These are phyloP conservation scores for Esox masquinongy DNA, from an alignment of 2,797 vertebrate species.

Conservation along the genomic window DNA sequence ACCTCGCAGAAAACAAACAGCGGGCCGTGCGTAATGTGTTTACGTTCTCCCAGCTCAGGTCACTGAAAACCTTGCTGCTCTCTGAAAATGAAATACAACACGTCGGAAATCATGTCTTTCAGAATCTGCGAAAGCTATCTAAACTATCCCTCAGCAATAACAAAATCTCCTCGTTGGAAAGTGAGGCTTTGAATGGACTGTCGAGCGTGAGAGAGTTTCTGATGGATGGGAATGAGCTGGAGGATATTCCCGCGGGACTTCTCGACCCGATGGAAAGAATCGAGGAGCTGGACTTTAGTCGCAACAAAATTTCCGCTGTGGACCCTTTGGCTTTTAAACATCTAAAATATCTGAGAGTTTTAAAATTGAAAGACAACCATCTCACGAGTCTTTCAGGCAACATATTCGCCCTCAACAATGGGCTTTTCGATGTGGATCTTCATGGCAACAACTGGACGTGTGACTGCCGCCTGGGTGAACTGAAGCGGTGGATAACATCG, in stretches of 20 bases:
- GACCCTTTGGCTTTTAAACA: conserved; percentile 76
- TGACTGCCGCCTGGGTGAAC: conserved; percentile 83
- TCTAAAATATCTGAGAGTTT: conserved; percentile 77
- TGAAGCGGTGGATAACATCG: conserved; percentile 86
- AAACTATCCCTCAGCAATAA: conserved; percentile 88
- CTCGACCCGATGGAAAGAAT: conserved; percentile 84
- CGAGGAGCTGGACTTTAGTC: conserved; percentile 87
- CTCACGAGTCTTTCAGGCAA: conserved; percentile 82
- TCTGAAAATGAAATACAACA: conserved; percentile 85
- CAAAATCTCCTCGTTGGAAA: conserved; percentile 79
- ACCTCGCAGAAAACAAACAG: conserved; percentile 89
- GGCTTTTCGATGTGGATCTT: conserved; percentile 86
- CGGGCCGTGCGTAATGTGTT: conserved; percentile 77
- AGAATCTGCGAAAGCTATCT: conserved; percentile 80
- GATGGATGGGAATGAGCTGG: conserved; percentile 85
- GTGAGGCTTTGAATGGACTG: conserved; percentile 80
- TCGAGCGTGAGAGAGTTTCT: conserved; percentile 81
- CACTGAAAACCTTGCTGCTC: conserved; percentile 85
- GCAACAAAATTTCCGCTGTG: conserved; percentile 79
- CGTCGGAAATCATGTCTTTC: conserved; percentile 82
- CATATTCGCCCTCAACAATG: conserved; percentile 80
- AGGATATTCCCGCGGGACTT: conserved; percentile 78
- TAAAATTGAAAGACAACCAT: conserved; percentile 87
- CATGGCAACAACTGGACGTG: conserved; percentile 93
- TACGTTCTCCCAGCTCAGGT: conserved; percentile 81